Conservation (phyloP, 2,888 invertebrate species). For the Pardosa pseudoannulata region DNA sequence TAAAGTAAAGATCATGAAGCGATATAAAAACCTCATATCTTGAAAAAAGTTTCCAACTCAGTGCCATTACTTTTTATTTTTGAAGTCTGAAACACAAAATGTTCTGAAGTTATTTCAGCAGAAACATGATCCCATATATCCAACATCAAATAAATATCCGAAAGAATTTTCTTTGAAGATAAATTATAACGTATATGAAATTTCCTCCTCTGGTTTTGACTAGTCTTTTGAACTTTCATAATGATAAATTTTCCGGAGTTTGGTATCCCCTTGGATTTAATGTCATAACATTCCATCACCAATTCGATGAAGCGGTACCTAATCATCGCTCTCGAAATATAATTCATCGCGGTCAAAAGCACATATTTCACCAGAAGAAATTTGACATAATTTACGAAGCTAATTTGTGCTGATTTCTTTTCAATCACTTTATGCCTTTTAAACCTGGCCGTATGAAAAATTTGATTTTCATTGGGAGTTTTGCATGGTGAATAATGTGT, state of each 20-base stretch:
- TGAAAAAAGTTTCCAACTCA: no score
- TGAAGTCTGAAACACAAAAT: no score
- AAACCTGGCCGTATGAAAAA: no score
- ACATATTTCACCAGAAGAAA: not conserved
- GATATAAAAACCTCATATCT: no score
- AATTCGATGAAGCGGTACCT: not conserved
- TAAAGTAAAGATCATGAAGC: no score
- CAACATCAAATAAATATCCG: not conserved
- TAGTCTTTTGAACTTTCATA: not conserved
- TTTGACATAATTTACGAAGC: not conserved
- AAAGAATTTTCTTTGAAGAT: not conserved
- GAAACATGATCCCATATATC: no score
- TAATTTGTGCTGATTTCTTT: not conserved
- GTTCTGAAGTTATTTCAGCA: no score
- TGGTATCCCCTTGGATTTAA: not conserved
- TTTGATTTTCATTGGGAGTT: no score
- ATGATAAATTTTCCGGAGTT: not conserved
- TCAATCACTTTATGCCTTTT: not conserved
- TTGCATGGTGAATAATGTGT: no score
- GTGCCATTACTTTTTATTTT: no score
- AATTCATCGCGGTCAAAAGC: not conserved
- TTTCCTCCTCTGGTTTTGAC: not conserved
- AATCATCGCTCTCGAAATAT: not conserved
- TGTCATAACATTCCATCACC: constrained; percentile 1
- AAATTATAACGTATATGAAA: not conserved